These are phyloP conservation scores for Serilophus lunatus DNA, from an alignment of 2,113 vertebrate genomes.

Conservation along the genomic window DNA sequence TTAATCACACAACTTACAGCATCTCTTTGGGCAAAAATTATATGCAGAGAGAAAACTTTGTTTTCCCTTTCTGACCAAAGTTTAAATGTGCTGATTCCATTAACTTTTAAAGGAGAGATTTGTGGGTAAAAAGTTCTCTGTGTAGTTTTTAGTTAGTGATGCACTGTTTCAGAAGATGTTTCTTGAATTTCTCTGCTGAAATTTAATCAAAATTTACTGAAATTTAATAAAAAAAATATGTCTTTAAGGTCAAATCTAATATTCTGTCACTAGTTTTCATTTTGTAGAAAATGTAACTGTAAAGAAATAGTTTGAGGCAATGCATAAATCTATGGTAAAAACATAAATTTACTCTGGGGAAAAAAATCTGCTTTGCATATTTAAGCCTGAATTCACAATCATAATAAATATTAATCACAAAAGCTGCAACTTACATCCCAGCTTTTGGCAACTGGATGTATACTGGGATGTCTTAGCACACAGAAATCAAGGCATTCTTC, in stretches of 20 bases:
- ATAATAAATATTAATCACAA: background rate
- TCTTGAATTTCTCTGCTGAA: background rate
- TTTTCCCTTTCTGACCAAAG: background rate
- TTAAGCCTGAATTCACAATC: background rate
- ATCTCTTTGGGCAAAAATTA: background rate
- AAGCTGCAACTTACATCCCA: background rate
- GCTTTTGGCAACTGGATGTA: background rate
- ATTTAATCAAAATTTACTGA: background rate
- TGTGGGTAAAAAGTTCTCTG: background rate
- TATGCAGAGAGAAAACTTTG: background rate
- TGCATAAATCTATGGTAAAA: background rate
- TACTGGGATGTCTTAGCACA: accelerated
- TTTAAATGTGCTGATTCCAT: background rate
- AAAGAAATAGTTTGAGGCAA: background rate
- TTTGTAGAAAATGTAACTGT: background rate
- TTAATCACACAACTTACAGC: background rate
- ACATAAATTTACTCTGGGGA: background rate
- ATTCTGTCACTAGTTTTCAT: background rate
- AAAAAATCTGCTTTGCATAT: background rate
- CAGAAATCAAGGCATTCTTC: background rate
- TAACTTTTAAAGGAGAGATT: background rate
- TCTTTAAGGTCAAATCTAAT: background rate
- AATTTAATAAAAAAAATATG: background rate
- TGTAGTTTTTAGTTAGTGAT: background rate
- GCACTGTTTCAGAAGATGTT: background rate